Evolutionary conservation across 2,888 invertebrate species (phyloP).

Genomic region (Craniophora ligustri): DNA sequence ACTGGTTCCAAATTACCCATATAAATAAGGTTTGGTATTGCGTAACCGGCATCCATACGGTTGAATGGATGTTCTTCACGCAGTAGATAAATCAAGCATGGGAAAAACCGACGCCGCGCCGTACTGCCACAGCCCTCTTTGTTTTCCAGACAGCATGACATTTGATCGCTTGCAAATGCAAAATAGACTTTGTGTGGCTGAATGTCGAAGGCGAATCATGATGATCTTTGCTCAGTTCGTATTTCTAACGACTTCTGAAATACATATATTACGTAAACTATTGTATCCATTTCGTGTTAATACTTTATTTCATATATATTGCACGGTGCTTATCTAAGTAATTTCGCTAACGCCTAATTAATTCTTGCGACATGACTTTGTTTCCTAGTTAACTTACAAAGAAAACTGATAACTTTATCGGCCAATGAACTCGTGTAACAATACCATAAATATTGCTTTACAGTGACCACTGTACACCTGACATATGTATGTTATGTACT

Average conservation of each 20-base stretch:
- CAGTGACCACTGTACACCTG: constrained; percentile 54
- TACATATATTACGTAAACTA: background rate
- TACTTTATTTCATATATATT: constrained; percentile 14
- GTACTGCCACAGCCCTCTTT: constrained; percentile 57
- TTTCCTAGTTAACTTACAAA: constrained; percentile 70
- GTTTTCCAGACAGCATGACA: constrained; percentile 63
- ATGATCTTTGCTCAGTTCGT: constrained; percentile 37
- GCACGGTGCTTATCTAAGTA: constrained; percentile 42
- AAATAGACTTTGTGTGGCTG: constrained; percentile 45
- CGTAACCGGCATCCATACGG: constrained; percentile 52
- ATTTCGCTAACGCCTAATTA: constrained; percentile 70
- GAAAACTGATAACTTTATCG: constrained; percentile 83
- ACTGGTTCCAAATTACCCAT: constrained; percentile 24
- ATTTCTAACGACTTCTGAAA: constrained; percentile 23
- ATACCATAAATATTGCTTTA: constrained; percentile 65
- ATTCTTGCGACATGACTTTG: constrained; percentile 69
- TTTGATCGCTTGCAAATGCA: constrained; percentile 65
- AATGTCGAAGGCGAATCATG: constrained; percentile 47
- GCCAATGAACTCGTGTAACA: constrained; percentile 74
- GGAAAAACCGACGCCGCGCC: constrained; percentile 65
- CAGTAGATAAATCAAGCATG: constrained; percentile 71
- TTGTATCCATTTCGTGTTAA: background rate
- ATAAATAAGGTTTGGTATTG: constrained; percentile 51
- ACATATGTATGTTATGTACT: too few relatives aligned
- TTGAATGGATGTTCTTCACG: constrained; percentile 68